Evolutionary conservation across 1,140 invertebrate species (phyloP), one percentile per base, ranked within the genome.

Genomic region (Triops longicaudatus): DNA sequence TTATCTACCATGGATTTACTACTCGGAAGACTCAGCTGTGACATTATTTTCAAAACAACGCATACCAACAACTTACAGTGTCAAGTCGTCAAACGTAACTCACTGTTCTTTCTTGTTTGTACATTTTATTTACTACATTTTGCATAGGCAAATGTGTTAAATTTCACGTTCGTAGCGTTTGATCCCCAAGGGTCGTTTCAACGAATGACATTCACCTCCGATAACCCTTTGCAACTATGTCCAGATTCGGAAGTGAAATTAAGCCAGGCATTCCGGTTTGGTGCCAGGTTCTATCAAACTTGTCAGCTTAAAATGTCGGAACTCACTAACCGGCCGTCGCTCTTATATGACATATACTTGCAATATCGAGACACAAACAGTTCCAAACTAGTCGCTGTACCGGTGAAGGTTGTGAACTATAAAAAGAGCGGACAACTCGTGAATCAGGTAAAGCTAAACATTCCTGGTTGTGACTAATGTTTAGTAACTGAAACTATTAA

Each of bases 311-410:
- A 17, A 63, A n/a, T 63, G 22, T 9, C 14, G 14, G 50, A 63
- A 63, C 50, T 63, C 3, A 9, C 17, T 22, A 17, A 63, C 17
- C 50, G 50, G 14, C 50, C 50, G n/a, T 2, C 50, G 1, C 43
- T 86, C 81, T 87, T 91, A 83, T 85, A 86, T 80, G 87, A 88
- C 75, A 83, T 89, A 6, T 91, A 86, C 83, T 83, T 90, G 71
- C 83, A 85, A 75, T 88, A 86, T 81, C 83, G 77, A 73, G 82
- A 86, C n/a, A 28, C 78, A 74, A 74, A 26, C 41, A 71, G 77
- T 26, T 41, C 44, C 12, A 31, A 72, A 41, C 37, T 81, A 14
- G 79, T 81, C 75, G 43, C 63, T 17, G 74, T 81, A 22, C 81
- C 81, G 6, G 71, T 80, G 1, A 81, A 77, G 63, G 80, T 81